phyloP scores from a whole-genome alignment of 2,113 vertebrate species.

The Arvicanthis niloticus region DNA sequence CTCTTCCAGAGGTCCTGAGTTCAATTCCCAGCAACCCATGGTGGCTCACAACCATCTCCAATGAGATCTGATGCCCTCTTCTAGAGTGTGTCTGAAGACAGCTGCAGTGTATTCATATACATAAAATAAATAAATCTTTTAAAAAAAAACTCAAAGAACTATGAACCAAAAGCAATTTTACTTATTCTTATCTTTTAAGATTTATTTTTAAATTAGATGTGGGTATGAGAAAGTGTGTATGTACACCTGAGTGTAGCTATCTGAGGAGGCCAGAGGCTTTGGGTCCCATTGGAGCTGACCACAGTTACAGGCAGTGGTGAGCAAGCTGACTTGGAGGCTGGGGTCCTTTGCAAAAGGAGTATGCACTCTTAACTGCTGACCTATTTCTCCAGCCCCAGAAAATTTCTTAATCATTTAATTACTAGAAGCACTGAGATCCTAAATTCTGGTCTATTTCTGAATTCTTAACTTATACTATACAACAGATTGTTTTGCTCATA shows the following conservation, averaged over 20 bases:
- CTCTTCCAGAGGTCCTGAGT: no score
- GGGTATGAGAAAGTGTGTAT: no score
- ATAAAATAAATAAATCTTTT: no score
- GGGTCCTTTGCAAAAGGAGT: no score
- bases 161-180: neutral
- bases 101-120: no score
- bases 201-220: neutral
- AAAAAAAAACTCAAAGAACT: slow-evolving; percentile 41
- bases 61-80: no score
- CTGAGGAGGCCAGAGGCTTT: neutral
- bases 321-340: neutral
- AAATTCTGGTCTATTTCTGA: slow-evolving; percentile 16
- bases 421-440: neutral
- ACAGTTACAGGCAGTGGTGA: neutral
- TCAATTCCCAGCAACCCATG: no score
- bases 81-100: no score
- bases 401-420: slow-evolving; percentile 14
- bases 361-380: neutral
- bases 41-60: no score
- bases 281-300: no score
- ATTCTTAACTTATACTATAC: neutral
- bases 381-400: neutral
- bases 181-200: neutral
- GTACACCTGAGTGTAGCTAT: neutral
- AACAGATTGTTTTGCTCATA: neutral